A percentile compares a stretch with the other conserved stretches of the same genome.
phyloP scores from a whole-genome alignment of 2,888 invertebrate genomes.

The Poecilobothrus nobilitatus region DNA sequence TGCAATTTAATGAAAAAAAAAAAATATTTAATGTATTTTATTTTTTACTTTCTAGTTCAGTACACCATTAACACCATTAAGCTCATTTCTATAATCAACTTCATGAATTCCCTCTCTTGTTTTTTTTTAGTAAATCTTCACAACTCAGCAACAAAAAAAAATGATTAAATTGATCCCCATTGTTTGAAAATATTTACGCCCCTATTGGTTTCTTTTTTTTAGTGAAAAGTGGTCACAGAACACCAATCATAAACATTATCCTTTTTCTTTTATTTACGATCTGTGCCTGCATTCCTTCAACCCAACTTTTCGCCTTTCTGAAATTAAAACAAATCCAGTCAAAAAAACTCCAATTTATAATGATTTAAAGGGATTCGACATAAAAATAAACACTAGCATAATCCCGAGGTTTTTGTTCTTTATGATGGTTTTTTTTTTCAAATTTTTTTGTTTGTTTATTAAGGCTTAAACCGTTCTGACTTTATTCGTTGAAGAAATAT shows the following conservation, averaged over 20 bases:
- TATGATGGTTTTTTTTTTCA: background rate
- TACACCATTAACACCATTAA: too few relatives aligned
- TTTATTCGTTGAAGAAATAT: background rate
- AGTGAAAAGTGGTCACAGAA: background rate
- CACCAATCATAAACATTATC: background rate
- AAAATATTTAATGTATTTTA: too few relatives aligned
- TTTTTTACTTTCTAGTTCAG: too few relatives aligned
- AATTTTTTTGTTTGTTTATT: background rate
- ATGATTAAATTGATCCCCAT: too few relatives aligned
- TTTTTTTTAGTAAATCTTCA: too few relatives aligned
- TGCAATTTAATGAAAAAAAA: too few relatives aligned
- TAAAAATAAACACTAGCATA: background rate
- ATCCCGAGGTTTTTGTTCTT: background rate
- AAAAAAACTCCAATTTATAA: background rate
- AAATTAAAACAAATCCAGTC: background rate
- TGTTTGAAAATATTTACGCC: too few relatives aligned
- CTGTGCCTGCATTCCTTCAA: too few relatives aligned
- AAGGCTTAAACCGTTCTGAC: background rate
- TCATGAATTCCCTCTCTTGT: too few relatives aligned
- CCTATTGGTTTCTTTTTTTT: background rate
- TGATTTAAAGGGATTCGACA: constrained; percentile 1
- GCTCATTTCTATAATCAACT: too few relatives aligned
- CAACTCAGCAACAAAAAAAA: too few relatives aligned
- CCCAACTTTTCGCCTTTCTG: too few relatives aligned
- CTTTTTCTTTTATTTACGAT: background rate